Conservation (phyloP, 2,888 invertebrate genomes). For the Crioceris asparagi region DNA sequence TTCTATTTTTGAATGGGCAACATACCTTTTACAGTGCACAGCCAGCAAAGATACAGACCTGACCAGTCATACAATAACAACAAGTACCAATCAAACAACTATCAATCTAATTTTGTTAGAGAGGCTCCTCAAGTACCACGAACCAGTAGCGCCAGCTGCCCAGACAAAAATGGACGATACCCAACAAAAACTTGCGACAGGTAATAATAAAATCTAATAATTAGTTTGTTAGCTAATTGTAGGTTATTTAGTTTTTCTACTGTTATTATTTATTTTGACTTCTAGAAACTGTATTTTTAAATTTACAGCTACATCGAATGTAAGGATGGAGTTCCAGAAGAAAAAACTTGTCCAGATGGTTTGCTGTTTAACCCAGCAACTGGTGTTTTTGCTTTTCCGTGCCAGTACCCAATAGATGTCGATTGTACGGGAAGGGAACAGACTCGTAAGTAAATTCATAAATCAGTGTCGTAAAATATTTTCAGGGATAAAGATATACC, state of each 20-base stretch:
- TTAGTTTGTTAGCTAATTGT: not conserved
- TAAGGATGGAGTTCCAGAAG: constrained; percentile 60
- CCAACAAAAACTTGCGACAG: constrained; percentile 27
- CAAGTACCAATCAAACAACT: constrained; percentile 4
- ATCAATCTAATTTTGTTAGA: constrained; percentile 14
- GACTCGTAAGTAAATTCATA: constrained; percentile 47
- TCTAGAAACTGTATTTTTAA: too few species aligned
- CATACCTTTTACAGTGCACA: not conserved
- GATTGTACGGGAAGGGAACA: constrained; percentile 60
- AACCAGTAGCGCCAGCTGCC: constrained; percentile 16
- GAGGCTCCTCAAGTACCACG: constrained; percentile 17
- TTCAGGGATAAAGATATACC: too few species aligned
- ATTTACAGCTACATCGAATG: constrained; percentile 39
- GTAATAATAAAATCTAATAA: constrained; percentile 14
- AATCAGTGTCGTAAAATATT: too few species aligned
- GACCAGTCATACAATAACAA: not conserved
- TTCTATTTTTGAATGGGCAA: too few species aligned
- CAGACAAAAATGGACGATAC: constrained; percentile 22
- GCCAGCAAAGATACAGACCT: not conserved
- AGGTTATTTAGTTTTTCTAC: not conserved
- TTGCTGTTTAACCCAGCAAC: constrained; percentile 64
- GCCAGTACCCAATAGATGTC: constrained; percentile 76
- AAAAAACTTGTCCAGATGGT: constrained; percentile 74
- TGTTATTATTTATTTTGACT: too few species aligned
- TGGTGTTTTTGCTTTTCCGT: constrained; percentile 59